A percentile compares a stretch with the other conserved stretches of the same genome.
Conservation (phyloP, 2,113 vertebrate species). For the Ageneiosus marmoratus region DNA sequence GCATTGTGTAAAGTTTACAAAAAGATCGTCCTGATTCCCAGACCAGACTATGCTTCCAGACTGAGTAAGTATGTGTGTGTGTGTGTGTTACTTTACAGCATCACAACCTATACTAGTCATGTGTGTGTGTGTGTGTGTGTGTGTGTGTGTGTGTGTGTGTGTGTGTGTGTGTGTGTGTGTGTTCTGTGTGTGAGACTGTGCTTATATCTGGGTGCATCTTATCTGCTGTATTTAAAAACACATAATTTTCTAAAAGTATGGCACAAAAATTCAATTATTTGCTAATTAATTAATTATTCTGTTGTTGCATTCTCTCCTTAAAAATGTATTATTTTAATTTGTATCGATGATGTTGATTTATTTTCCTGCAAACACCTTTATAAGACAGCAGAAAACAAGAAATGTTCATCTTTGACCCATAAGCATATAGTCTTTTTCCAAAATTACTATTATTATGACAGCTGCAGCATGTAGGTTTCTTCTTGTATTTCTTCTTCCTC, state of each 20-base stretch:
- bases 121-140: background rate
- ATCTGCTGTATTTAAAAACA: background rate
- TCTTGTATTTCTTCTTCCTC: background rate
- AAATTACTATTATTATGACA: background rate
- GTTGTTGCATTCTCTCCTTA: background rate
- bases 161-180: background rate
- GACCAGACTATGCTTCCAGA: constrained; percentile 82
- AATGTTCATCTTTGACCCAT: background rate
- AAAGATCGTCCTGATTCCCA: constrained; percentile 80
- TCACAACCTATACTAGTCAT: background rate
- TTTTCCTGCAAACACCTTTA: background rate
- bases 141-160: background rate
- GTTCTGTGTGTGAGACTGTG: background rate
- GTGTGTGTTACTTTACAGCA: background rate
- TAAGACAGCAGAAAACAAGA: background rate
- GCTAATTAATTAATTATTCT: background rate
- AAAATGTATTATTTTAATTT: too few relatives aligned
- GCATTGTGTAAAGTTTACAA: constrained; percentile 77
- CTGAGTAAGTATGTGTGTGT: constrained; percentile 69
- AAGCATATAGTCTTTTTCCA: background rate
- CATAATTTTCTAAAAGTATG: background rate
- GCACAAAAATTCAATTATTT: background rate
- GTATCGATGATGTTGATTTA: too few relatives aligned
- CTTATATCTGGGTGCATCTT: background rate
- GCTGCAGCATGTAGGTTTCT: too few relatives aligned